Conservation (phyloP, 2,888 invertebrate genomes). For the Drepana falcataria region DNA sequence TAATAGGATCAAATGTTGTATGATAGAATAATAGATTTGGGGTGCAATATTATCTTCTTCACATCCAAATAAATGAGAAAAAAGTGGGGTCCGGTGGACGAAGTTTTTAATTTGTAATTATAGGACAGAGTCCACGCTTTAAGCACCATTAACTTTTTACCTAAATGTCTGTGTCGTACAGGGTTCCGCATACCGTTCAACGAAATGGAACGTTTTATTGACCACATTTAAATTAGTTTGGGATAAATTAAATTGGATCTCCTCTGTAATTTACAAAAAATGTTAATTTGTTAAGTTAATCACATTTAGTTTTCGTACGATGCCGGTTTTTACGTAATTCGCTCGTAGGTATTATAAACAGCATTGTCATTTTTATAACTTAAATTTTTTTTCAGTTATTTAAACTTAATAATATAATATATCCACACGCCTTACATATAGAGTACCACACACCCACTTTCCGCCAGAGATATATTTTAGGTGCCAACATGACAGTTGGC, state of each 20-base stretch:
- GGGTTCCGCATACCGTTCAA: slow-evolving; percentile 48
- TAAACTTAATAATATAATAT: too few relatives aligned
- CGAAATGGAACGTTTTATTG: slow-evolving; percentile 57
- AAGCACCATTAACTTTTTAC: slow-evolving; percentile 76
- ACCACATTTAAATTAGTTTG: slow-evolving; percentile 55
- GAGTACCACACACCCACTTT: too few relatives aligned
- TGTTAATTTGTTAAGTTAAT: too few relatives aligned
- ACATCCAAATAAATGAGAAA: slow-evolving; percentile 74
- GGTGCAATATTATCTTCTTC: slow-evolving; percentile 71
- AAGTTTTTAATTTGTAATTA: slow-evolving; percentile 79
- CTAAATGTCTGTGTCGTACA: slow-evolving; percentile 62
- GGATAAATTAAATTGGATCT: background rate
- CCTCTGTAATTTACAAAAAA: background rate
- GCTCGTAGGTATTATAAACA: too few relatives aligned
- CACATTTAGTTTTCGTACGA: too few relatives aligned
- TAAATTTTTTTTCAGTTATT: too few relatives aligned
- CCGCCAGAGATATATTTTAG: too few relatives aligned
- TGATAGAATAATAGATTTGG: slow-evolving; percentile 35
- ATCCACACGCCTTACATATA: too few relatives aligned
- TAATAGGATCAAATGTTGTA: slow-evolving; percentile 24
- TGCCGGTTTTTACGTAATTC: too few relatives aligned
- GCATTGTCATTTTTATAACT: too few relatives aligned
- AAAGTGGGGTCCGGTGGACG: slow-evolving; percentile 67
- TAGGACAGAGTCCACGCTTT: slow-evolving; percentile 74
- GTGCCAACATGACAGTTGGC: too few relatives aligned